Evolutionary conservation across 2,888 invertebrate species (phyloP), one percentile per base, ranked within the genome.

Genomic region (Helicoverpa assulta): DNA sequence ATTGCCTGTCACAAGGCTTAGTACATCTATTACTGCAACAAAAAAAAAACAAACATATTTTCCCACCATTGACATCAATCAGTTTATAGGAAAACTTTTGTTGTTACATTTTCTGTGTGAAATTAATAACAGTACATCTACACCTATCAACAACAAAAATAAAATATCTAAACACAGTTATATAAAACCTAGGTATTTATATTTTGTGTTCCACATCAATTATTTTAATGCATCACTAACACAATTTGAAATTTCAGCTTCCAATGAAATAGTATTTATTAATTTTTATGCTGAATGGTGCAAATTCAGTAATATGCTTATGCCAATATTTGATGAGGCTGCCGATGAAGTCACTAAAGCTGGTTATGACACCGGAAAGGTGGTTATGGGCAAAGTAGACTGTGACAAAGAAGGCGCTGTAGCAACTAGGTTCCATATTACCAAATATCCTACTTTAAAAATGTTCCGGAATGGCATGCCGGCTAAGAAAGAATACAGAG

Each of bases 281-380:
- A 99, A 99, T 96, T 99, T 99, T 95, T 99, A 99, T 96, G 99
- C 99, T 40, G 99, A 99, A 91, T 99, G 99, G 99, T 99, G 99
- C 96, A 97, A 98, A 88, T 99, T 99, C 96, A 99, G 99, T 96
- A 99, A 99, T 92, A 97, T 99, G 95, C 96, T 99, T 89, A 98
- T 98, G 92, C 99, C 99, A 14, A 98, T 99, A 87, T 99, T 99
- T 94, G 98, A 99, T 92, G 99, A 99, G 92, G 98, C 99, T 52
- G 98, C 99, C 12, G 98, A 98, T 83, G 98, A 98, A 95, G 97
- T 99, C 12, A 93, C 96, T 43, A 96, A 97, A 87, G 97, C 97
- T 79, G 98, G 98, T 87, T 98, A 98, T 61, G 97, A 98, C 71
- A 91, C 97, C 18, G 98, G 99, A 14, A 97, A 97, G 92, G 98